phyloP scores from a whole-genome alignment of 2,113 vertebrate species.

The Empidonax traillii region DNA sequence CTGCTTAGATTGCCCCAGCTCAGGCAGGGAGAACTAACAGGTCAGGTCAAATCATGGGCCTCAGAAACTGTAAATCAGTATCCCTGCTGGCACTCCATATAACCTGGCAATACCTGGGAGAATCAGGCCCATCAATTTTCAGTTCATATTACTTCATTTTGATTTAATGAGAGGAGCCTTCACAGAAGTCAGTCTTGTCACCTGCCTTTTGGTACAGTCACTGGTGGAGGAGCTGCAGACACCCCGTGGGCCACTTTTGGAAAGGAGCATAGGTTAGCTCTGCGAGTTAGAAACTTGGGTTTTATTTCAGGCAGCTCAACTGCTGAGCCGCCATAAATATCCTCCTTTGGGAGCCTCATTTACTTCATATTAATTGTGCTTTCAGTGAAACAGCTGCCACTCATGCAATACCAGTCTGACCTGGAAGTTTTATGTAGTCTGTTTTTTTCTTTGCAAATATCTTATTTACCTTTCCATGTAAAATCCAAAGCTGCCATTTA shows the following conservation, averaged over 20 bases:
- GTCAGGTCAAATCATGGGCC: background rate
- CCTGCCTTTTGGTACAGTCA: background rate
- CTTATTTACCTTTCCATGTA: background rate
- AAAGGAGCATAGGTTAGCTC: background rate
- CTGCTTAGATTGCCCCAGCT: background rate
- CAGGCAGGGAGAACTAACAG: background rate
- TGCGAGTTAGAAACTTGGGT: background rate
- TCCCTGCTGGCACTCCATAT: background rate
- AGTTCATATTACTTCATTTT: background rate
- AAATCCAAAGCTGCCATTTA: background rate
- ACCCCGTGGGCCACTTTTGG: background rate
- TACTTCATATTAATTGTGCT: background rate
- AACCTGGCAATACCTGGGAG: background rate
- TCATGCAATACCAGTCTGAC: background rate
- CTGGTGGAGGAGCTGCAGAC: background rate
- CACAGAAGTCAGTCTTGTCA: background rate
- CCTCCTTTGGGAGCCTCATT: background rate
- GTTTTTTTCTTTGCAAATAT: background rate
- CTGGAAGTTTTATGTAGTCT: background rate
- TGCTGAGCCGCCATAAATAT: background rate
- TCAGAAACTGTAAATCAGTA: background rate
- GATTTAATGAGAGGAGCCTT: background rate
- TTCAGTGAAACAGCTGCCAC: background rate
- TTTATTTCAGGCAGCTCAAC: background rate
- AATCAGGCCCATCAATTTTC: background rate